Percentiles rank a stretch among this genome's conserved stretches.
Conservation (phyloP, 2,888 invertebrate genomes). For the Himalopsyche japonica region DNA sequence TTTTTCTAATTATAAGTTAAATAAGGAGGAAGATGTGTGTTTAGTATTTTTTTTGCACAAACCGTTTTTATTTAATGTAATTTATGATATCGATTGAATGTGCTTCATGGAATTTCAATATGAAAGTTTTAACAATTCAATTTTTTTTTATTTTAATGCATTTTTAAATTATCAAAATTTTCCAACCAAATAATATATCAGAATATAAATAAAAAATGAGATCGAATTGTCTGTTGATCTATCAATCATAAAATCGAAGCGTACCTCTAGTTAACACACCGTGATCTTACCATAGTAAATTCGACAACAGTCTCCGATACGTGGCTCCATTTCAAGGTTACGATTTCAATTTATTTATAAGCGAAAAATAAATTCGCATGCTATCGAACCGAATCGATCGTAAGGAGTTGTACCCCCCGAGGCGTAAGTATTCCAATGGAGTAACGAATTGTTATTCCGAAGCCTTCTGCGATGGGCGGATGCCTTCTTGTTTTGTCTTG, state of each 20-base stretch:
- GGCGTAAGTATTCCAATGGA: background rate
- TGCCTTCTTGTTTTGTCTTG: background rate
- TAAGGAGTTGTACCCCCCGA: background rate
- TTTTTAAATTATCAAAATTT: too few species aligned
- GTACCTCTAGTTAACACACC: background rate
- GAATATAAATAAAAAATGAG: too few species aligned
- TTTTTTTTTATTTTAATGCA: too few species aligned
- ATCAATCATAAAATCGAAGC: background rate
- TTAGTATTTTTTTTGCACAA: too few species aligned
- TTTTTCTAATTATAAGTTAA: too few species aligned
- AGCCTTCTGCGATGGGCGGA: background rate
- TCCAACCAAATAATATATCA: too few species aligned
- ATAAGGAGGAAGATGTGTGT: too few species aligned
- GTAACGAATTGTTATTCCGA: background rate
- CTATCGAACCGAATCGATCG: background rate
- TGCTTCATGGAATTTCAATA: too few species aligned
- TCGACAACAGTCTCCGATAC: background rate
- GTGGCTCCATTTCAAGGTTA: background rate
- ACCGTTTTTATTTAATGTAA: too few species aligned
- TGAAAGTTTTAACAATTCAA: too few species aligned
- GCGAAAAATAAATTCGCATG: background rate
- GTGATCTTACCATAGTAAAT: background rate
- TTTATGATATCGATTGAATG: too few species aligned
- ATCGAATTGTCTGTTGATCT: too few species aligned
- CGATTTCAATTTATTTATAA: background rate